Conservation (phyloP, 2,113 vertebrate genomes). For the Trogon melanurus region DNA sequence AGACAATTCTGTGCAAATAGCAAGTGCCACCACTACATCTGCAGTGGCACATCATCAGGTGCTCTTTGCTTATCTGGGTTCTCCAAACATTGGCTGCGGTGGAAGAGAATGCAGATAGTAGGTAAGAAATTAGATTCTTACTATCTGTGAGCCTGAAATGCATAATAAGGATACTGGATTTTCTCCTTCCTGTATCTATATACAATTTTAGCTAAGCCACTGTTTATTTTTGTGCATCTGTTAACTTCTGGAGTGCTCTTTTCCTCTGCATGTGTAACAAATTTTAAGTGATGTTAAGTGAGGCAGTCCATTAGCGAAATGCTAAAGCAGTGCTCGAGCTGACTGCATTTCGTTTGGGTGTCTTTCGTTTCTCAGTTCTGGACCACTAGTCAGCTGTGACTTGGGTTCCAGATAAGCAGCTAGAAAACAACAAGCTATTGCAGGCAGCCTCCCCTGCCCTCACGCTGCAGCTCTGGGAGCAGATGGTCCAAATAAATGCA, state of each 20-base stretch:
- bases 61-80: neutral
- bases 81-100: neutral
- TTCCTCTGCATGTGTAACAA: neutral
- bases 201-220: neutral
- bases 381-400: slow-evolving; percentile 53
- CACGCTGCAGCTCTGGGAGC: neutral
- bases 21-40: neutral
- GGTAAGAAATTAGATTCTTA: neutral
- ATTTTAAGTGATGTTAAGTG: neutral
- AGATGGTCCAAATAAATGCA: neutral
- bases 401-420: neutral
- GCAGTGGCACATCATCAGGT: neutral
- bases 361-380: slow-evolving; percentile 27
- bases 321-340: neutral
- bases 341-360: neutral
- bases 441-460: slow-evolving; percentile 4
- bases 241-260: neutral
- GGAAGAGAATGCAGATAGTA: neutral
- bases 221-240: neutral
- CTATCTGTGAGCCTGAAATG: neutral
- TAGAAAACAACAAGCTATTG: neutral
- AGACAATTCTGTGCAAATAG: neutral
- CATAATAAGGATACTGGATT: neutral
- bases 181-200: accelerated
- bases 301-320: neutral